A percentile compares a stretch with the other conserved stretches of the same genome.
Conservation (phyloP, 1,140 invertebrate species). For the Pissodes strobi region DNA sequence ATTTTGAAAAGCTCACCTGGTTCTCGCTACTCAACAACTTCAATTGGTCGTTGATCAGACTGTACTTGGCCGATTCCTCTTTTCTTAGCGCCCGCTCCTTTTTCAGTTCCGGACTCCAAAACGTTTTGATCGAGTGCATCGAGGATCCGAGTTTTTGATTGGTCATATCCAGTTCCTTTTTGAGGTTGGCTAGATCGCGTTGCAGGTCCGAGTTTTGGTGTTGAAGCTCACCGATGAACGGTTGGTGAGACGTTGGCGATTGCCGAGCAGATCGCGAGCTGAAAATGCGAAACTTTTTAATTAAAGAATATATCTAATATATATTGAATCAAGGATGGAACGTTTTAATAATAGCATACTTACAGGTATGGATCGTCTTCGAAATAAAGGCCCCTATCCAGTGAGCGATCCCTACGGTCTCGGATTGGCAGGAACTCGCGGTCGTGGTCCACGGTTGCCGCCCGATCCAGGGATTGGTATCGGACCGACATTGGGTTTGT, state of each 20-base stretch:
- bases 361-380: constrained; percentile 73
- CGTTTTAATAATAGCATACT: no score
- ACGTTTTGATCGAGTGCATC: constrained; percentile 99
- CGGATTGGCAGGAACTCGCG: constrained; percentile 82
- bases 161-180: constrained; percentile 94
- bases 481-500: constrained; percentile 64
- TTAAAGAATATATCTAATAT: not conserved
- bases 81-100: constrained; percentile 95
- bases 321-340: no score
- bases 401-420: constrained; percentile 64
- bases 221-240: constrained; percentile 90
- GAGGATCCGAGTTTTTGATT: constrained; percentile 98
- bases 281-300: not conserved
- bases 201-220: constrained; percentile 94
- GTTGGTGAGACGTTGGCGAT: constrained; percentile 64
- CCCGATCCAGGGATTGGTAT: constrained; percentile 79
- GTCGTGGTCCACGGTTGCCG: constrained; percentile 66
- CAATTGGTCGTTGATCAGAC: constrained; percentile 94
- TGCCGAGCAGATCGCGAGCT: constrained; percentile 69
- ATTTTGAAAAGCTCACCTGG: constrained; percentile 71
- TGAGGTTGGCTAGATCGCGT: constrained; percentile 93
- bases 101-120: constrained; percentile 99
- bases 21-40: constrained; percentile 96
- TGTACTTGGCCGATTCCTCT: constrained; percentile 97
- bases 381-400: constrained; percentile 70